Evolutionary conservation across 2,888 invertebrate genomes (phyloP), one percentile per base, ranked within the genome.

Genomic region (Drosophila rellima): DNA sequence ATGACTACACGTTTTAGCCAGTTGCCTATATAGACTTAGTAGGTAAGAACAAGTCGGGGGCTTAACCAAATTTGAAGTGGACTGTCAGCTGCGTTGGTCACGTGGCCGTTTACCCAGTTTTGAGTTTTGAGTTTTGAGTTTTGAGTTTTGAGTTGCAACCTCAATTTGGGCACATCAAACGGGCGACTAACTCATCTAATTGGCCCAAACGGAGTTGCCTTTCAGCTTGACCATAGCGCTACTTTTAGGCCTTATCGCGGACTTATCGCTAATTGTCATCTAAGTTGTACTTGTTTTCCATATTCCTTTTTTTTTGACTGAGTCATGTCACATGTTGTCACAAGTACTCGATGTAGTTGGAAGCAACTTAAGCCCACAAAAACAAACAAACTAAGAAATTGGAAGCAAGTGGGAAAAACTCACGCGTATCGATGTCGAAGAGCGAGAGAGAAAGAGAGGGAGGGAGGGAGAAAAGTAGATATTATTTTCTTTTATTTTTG

Each of bases 251-350:
- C 57, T 75, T 78, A 81, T 82, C 71, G 17, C n/a, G 8, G 23
- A 4, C 60, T 80, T 80, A 70, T 79, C 75, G 65, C 35, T 72
- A 74, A 70, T 84, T 70, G 69, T 60, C 68, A 69, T 57, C 66
- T 33, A 20, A 67, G 52, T 48, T 57, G 45, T 29, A 26, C 26
- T 45, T 31, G 13, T 11, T 23, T 44, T 44, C 18, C 3, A 20
- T 20, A 2, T 40, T 48, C 42, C 17, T 55, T 39, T 1, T 13
- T 39, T 85, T 82, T 67, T 62, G 70, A 74, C 85, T 78, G 54
- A 51, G 86, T 84, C 84, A 88, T 80, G 86, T 80, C 88, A 88
- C 80, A 82, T 87, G 84, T 74, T 87, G 84, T 74, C 39, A 40
- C 13, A 8, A 20, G 20, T 39, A 13, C 50, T 61, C 17, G 55